phyloP scores from a whole-genome alignment of 30 jellyfish, hydroid and myxozoan genomes.

The Hydractinia symbiolongicarpus region DNA sequence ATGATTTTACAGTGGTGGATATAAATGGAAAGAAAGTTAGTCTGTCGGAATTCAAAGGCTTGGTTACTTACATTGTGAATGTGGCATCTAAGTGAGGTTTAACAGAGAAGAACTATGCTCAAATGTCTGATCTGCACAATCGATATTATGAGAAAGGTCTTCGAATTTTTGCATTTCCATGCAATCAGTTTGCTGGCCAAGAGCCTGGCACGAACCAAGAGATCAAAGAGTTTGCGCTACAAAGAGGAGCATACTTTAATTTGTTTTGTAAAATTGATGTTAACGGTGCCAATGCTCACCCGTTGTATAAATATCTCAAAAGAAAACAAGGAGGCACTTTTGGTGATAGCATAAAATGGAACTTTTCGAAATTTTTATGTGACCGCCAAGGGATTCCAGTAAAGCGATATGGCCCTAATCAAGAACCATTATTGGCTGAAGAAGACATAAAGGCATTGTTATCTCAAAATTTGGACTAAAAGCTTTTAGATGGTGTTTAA shows the following conservation, averaged over 20 bases:
- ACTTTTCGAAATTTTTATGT: constrained; percentile 87
- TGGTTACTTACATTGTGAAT: constrained; percentile 77
- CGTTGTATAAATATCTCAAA: constrained; percentile 65
- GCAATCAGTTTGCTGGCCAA: constrained; percentile 98
- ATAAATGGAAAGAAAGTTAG: constrained; percentile 77
- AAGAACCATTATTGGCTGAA: constrained; percentile 79
- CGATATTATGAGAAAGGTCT: constrained; percentile 96
- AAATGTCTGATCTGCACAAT: constrained; percentile 83
- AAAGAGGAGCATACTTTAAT: constrained; percentile 82
- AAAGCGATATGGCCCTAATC: constrained; percentile 83
- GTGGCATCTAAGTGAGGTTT: constrained; percentile 98
- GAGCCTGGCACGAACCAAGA: constrained; percentile 97
- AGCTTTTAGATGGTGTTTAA: too few relatives aligned
- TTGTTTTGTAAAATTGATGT: constrained; percentile 88
- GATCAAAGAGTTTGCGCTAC: constrained; percentile 78
- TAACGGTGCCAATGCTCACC: constrained; percentile 92
- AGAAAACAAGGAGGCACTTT: constrained; percentile 70
- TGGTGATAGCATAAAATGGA: constrained; percentile 93
- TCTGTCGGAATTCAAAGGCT: constrained; percentile 69
- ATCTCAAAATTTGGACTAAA: constrained; percentile 1
- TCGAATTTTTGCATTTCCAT: constrained; percentile 97
- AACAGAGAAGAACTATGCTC: constrained; percentile 97
- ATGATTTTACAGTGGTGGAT: constrained; percentile 63
- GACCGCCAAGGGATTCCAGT: constrained; percentile 85
- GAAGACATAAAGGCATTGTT: constrained; percentile 51